Base-by-base conservation (phyloP, 2,113 vertebrate species). In the Nycticebus coucang region DNA sequence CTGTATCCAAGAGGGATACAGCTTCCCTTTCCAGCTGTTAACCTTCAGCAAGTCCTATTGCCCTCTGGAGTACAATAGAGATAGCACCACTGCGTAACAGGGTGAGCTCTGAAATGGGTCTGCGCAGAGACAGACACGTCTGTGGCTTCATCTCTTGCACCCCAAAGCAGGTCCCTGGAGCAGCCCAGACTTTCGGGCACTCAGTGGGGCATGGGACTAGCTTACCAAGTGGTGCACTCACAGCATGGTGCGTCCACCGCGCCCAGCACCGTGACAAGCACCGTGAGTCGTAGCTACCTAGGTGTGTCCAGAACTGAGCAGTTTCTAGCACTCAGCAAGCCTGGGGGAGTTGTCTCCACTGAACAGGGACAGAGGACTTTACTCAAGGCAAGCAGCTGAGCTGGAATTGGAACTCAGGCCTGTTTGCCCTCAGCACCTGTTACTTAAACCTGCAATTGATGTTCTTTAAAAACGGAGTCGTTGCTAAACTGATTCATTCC, bases 401-500 rank as follows among this genome's bases (percentile, higher is more conserved):
- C 87, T 62, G 80, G 69, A 71, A 86, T 94, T 87, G 33, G 50
- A 80, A 87, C 30, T 62, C 71, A 64, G 59, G 69, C 62, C 41
- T 69, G 15, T 84, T 69, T 37, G 30, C 33, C 68, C 50, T 74
- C 9, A 28, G 94, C 53, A 12, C 30, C 45, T 91, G 35, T 83
- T 89, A 62, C 92, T 92, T 64, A 83, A 62, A 79, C 88, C 6
- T 5, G 33, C 50, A 85, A 89, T 28, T 0, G 53, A 53, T 60
- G 80, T 74, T 75, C 82, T 89, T 91, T 81, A 72, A 50, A 79
- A 90, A 79, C 88, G 68, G 62, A 60, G 60, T 35, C 59, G 74
- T 94, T 7, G 5, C 45, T 0, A 7, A 45, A 62, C 93, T 45
- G 92, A 96, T 92, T 89, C 95, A 74, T 83, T 88, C 45, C 96